Base-by-base conservation (phyloP, 1,140 invertebrate genomes). In the Lineus longissimus region DNA sequence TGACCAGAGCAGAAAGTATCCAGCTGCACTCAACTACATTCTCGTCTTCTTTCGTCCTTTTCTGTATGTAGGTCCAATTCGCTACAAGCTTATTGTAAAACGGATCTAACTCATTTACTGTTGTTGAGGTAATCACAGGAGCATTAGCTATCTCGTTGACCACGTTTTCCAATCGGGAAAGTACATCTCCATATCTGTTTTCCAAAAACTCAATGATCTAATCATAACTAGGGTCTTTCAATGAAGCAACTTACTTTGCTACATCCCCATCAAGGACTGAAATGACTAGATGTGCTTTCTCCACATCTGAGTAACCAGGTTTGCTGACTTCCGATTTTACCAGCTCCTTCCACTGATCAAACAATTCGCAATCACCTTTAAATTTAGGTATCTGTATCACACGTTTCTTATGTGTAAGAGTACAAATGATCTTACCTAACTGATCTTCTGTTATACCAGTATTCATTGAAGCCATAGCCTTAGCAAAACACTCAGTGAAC, bases 131-230 rank as follows among this genome's bases (percentile, higher is more conserved):
- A 9, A 27, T n/a, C 6, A 27, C 47, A 7, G 47, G 47, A 4
- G n/a, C 47, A 51, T n/a, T 23, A 51, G 47, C 47, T 51, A 51
- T 51, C 9, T 51, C 47, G 9, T 51, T 19, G n/a, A 51, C 25
- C 4, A n/a, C 47, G 4, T 51, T 51, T n/a, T 51, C 19, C 4
- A 51, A 7, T n/a, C 47, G n/a, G 6, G 47, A 6, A 4, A 27
- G 9, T 19, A 51, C 47, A n/a, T 51, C 47, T 9, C 47, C 47
- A 51, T 51, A 51, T 7, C 25, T 4, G 25, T 19, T 23, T n/a
- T 51, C 47, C 25, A 51, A 27, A 23, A 27, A 19, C 25, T 19
- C 47, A 4, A 51, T 27, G 19, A 51, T 27, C 6, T 51, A 6
- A 51, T 51, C 47, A n/a, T 23, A 51, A 23, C 19, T 51, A 4